These are phyloP conservation scores for Chaenocephalus aceratus DNA, from an alignment of 2,113 vertebrate species.

Conservation along the genomic window DNA sequence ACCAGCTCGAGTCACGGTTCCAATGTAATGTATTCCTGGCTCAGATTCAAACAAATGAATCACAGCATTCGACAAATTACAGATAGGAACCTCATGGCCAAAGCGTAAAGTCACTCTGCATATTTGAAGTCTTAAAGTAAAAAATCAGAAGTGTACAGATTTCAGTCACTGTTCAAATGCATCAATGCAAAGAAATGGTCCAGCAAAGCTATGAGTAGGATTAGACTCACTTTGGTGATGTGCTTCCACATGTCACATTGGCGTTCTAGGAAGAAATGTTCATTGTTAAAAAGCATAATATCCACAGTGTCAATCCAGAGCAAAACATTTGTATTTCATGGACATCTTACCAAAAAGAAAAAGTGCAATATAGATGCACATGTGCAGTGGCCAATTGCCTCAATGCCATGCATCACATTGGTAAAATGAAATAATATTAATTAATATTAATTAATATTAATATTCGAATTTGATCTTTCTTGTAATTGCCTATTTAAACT, in stretches of 20 bases:
- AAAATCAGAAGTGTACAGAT: neutral
- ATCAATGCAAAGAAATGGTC: neutral
- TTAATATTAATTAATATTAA: too few relatives aligned
- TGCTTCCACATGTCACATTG: slow-evolving; percentile 18
- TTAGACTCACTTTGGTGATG: slow-evolving; percentile 52
- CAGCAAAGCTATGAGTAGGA: neutral
- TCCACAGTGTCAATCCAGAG: neutral
- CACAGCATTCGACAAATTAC: slow-evolving; percentile 50
- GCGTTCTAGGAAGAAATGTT: slow-evolving; percentile 43
- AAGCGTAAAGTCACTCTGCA: slow-evolving; percentile 68
- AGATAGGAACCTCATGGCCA: slow-evolving; percentile 24
- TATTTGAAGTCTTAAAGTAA: neutral
- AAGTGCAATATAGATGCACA: neutral
- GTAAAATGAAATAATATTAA: neutral
- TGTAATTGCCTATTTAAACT: neutral
- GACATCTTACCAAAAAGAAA: neutral
- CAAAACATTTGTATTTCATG: neutral
- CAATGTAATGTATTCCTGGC: neutral
- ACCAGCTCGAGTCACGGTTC: slow-evolving; percentile 70
- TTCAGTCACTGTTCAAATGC: neutral
- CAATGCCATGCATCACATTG: neutral
- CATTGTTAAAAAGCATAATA: neutral
- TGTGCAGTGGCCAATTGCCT: neutral
- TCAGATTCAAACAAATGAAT: slow-evolving; percentile 9
- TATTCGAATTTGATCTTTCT: neutral